A percentile compares a stretch with the other conserved stretches of the same genome.
phyloP scores from a whole-genome alignment of 2,797 vertebrate species.

The Falco rusticolus region DNA sequence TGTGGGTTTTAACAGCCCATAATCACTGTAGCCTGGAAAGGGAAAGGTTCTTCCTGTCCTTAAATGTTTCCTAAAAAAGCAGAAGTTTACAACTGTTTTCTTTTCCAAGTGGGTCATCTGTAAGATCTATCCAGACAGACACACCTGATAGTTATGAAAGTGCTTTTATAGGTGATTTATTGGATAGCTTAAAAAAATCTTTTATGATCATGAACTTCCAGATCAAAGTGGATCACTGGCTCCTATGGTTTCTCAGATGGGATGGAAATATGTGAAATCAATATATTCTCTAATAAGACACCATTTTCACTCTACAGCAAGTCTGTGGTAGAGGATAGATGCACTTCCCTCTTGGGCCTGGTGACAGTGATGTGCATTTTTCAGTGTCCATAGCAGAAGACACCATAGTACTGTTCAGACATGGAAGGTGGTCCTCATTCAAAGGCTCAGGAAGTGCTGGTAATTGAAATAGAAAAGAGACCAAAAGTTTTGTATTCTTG shows the following conservation, averaged over 20 bases:
- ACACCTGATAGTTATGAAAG: not conserved
- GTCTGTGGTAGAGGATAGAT: not conserved
- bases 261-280: not conserved
- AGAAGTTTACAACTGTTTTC: not conserved
- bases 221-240: not conserved
- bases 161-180: not conserved
- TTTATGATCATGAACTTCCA: not conserved
- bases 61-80: not conserved
- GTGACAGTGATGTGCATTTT: not conserved
- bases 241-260: not conserved
- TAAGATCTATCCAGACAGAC: not conserved
- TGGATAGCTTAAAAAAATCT: not conserved
- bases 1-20: not conserved
- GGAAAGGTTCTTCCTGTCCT: not conserved
- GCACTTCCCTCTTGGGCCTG: fast-evolving
- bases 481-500: not conserved
- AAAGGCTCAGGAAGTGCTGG: not conserved
- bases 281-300: not conserved
- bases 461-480: not conserved
- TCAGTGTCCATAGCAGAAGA: not conserved
- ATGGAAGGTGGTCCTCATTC: not conserved
- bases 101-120: not conserved
- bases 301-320: not conserved
- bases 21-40: not conserved
- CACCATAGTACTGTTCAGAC: not conserved